Evolutionary conservation across 2,888 invertebrate species (phyloP).

Genomic region (Lamellibrachia columna): DNA sequence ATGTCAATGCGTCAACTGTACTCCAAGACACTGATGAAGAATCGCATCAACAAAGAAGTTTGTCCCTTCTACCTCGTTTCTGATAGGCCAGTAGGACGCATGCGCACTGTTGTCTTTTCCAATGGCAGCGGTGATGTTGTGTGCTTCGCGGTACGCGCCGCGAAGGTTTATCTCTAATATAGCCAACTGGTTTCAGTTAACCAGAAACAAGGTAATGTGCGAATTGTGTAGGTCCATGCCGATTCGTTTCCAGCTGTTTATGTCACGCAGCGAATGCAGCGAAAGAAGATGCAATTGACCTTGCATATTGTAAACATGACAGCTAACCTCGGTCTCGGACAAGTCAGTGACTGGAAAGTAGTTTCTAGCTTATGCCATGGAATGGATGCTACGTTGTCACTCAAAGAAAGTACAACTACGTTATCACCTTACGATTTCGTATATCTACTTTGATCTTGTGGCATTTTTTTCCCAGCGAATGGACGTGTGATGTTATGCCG

Average conservation of each 20-base stretch:
- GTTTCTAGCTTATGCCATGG: neutral
- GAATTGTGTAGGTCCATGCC: neutral
- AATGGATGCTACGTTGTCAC: conserved; percentile 8
- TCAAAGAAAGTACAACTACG: neutral
- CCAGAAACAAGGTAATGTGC: conserved; percentile 25
- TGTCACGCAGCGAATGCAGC: neutral
- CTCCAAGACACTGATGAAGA: conserved; percentile 16
- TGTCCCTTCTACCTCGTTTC: neutral
- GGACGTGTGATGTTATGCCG: neutral
- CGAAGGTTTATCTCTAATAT: conserved; percentile 26
- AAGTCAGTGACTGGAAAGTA: neutral
- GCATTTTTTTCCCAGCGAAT: neutral
- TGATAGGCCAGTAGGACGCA: conserved; percentile 25
- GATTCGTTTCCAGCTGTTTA: neutral
- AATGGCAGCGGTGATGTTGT: conserved; percentile 36
- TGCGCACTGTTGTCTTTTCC: conserved; percentile 29
- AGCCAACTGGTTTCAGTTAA: conserved; percentile 16
- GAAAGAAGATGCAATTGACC: neutral
- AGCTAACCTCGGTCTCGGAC: neutral
- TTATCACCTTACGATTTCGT: neutral
- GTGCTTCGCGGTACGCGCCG: conserved; percentile 30
- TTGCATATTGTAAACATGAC: neutral
- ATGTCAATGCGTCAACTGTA: conserved; percentile 16
- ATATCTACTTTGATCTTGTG: neutral
- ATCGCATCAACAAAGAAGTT: conserved; percentile 12